Evolutionary conservation across 2,113 vertebrate genomes (phyloP).

Genomic region (Phoxinus phoxinus): DNA sequence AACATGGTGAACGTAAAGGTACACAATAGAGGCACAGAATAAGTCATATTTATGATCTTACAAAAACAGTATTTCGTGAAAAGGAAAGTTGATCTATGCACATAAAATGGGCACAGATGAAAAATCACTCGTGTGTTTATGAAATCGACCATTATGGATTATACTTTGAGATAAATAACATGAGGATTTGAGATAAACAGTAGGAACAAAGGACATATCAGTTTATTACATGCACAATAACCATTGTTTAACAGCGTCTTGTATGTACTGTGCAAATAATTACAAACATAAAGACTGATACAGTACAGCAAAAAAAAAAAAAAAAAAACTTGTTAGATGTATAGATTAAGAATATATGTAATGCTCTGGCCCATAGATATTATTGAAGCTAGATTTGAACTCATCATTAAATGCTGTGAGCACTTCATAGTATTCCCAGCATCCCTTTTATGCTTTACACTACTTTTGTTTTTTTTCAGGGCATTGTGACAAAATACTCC

Average conservation of each 20-base stretch:
- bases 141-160: slow-evolving; percentile 56
- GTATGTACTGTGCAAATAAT: slow-evolving; percentile 40
- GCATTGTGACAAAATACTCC: background rate
- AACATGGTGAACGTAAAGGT: background rate
- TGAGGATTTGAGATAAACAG: slow-evolving; percentile 36
- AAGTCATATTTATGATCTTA: slow-evolving; percentile 55
- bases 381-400: slow-evolving; percentile 13
- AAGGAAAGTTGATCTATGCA: background rate
- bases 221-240: slow-evolving; percentile 9
- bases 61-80: slow-evolving; percentile 50
- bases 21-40: slow-evolving; percentile 2
- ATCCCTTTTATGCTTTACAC: background rate
- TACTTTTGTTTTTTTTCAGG: slow-evolving; percentile 7
- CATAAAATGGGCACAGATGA: slow-evolving; percentile 11
- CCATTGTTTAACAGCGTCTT: background rate
- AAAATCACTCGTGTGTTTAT: slow-evolving; percentile 48
- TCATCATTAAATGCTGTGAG: slow-evolving; percentile 1
- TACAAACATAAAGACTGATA: background rate
- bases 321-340: background rate
- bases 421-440: slow-evolving; percentile 2
- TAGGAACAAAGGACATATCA: slow-evolving; percentile 22
- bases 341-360: background rate
- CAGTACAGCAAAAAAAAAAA: background rate
- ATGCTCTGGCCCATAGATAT: background rate
- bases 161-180: slow-evolving; percentile 58